Base-by-base conservation (phyloP, 2,797 vertebrate species). In the Gastrophryne carolinensis region DNA sequence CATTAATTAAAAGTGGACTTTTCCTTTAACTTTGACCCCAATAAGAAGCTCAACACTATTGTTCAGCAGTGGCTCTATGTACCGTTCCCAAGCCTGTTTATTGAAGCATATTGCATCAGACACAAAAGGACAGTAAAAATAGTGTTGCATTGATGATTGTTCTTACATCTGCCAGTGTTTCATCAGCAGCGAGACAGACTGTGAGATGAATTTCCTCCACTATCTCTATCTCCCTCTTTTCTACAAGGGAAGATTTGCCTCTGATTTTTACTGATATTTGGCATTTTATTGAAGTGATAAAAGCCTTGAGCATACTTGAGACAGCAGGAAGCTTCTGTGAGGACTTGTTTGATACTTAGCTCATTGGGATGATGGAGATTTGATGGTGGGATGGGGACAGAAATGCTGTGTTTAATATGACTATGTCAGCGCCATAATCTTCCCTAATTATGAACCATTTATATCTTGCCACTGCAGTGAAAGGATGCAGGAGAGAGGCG, bases 191-290 rank as follows among this genome's bases (percentile, higher is more conserved):
- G 58, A 63, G 41, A 63, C 57, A 37, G 70, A 61, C 58, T 72
- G 52, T 32, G 50, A 74, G 50, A 66, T 56, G 52, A 57, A 74
- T 74, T 72, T 61, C 44, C 50, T 39, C 66, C 52, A 32, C 47
- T 74, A 57, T 65, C 62, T 74, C 39, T 66, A 49, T 47, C 62
- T 66, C 72, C 17, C 61, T 65, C 52, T 74, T 56, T 50, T 72
- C 70, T 62, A 62, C 49, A 66, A 74, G 72, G 52, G 39, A 65
- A 65, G 62, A 74, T 74, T 74, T 74, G 50, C 66, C 72, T 74
- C 62, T 66, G 61, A 74, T 74, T 74, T 66, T 52, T 74, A 39
- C 61, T 65, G 61, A 74, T 74, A 72, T 74, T 74, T 62, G 35
- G 49, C 62, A 57, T 74, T 74, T 57, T 66, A 56, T 58, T 74